Evolutionary conservation across 2,888 invertebrate species (phyloP).

Genomic region (Caenorhabditis japonica): DNA sequence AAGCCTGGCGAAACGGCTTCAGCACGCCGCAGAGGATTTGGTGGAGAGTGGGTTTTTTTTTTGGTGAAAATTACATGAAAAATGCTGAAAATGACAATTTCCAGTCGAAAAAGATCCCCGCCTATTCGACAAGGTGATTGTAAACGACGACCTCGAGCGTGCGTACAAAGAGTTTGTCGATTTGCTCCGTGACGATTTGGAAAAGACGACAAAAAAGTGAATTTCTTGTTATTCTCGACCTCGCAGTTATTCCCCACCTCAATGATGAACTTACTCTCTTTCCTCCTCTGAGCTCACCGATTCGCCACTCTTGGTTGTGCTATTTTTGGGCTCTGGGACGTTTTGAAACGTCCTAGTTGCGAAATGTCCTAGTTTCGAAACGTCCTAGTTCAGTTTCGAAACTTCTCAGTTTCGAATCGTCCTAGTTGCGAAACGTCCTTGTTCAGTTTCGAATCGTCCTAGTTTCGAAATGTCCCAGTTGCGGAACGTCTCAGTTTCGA

Average conservation of each 20-base stretch:
- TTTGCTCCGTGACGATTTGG: slow-evolving; percentile 67
- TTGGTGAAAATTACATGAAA: background rate
- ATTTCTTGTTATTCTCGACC: slow-evolving; percentile 4
- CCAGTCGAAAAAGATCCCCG: slow-evolving; percentile 80
- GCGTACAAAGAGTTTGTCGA: slow-evolving; percentile 83
- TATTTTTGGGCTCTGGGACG: slow-evolving; percentile 2
- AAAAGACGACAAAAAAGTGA: slow-evolving; percentile 46
- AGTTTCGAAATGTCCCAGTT: too few relatives aligned
- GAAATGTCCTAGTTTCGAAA: too few relatives aligned
- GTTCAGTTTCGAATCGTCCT: too few relatives aligned
- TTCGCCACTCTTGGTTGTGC: slow-evolving; percentile 28
- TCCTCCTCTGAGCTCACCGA: too few relatives aligned
- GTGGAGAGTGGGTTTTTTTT: slow-evolving; percentile 83
- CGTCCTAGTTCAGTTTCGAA: too few relatives aligned
- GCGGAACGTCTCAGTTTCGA: too few relatives aligned
- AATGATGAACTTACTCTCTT: slow-evolving; percentile 31
- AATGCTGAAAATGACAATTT: background rate
- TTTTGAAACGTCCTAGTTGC: too few relatives aligned
- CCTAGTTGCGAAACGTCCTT: too few relatives aligned
- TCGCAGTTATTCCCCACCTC: slow-evolving; percentile 6
- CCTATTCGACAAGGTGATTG: slow-evolving; percentile 87
- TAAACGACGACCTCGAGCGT: slow-evolving; percentile 87
- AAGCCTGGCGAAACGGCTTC: slow-evolving; percentile 85
- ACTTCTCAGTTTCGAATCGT: too few relatives aligned
- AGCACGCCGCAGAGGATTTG: slow-evolving; percentile 86